Evolutionary conservation across 2,888 invertebrate species (phyloP).

Genomic region (Acheta domesticus): DNA sequence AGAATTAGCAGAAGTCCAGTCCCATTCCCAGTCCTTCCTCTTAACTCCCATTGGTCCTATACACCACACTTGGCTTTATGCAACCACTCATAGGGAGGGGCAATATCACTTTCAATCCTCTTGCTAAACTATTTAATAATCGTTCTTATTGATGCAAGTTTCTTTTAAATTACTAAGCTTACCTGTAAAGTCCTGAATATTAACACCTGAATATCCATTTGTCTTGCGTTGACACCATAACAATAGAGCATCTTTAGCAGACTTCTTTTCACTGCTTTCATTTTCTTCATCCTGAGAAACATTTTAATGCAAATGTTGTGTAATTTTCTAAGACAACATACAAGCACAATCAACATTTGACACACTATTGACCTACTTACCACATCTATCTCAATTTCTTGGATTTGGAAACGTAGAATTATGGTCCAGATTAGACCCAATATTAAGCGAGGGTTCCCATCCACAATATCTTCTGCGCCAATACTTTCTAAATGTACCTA

Average conservation of each 20-base stretch:
- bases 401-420: conserved; percentile 97
- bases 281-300: conserved; percentile 81
- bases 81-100: no score
- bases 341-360: no score
- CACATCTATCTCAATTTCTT: conserved; percentile 96
- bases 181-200: conserved; percentile 81
- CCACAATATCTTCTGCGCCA: conserved; percentile 98
- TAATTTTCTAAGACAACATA: no score
- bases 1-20: no score
- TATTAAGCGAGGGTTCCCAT: conserved; percentile 94
- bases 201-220: conserved; percentile 85
- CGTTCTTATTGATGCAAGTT: no score
- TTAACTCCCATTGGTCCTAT: no score
- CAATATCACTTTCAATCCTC: no score
- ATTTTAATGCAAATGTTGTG: background rate
- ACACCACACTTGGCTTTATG: no score
- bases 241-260: conserved; percentile 95
- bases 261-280: conserved; percentile 95
- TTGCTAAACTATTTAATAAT: no score
- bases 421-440: conserved; percentile 99
- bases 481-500: conserved; percentile 96
- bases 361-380: conserved; percentile 54
- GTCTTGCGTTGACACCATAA: conserved; percentile 99
- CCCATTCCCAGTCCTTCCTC: no score
- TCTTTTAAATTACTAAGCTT: no score